Evolutionary conservation across 2,888 invertebrate genomes (phyloP).

Genomic region (Lobophora halterata): DNA sequence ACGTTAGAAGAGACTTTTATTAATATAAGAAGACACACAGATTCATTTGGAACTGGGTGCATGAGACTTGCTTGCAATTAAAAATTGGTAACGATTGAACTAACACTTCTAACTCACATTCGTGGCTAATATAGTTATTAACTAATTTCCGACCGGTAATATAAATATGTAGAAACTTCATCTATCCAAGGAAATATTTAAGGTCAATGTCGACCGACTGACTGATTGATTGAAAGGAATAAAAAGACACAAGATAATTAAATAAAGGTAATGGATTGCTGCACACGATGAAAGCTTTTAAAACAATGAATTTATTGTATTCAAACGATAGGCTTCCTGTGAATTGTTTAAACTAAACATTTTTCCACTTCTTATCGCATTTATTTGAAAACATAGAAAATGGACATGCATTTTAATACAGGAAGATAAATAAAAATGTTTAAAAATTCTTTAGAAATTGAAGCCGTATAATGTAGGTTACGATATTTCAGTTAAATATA

Average conservation of each 20-base stretch:
- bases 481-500: conserved; percentile 53
- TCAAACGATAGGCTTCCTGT: conserved; percentile 24
- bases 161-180: no score
- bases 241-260: no score
- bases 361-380: conserved; percentile 23
- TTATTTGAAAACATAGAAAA: no score
- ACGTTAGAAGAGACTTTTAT: conserved; percentile 24
- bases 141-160: no score
- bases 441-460: conserved; percentile 8
- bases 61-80: conserved; percentile 37
- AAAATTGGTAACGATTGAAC: conserved; percentile 8
- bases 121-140: conserved; percentile 13
- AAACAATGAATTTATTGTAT: conserved; percentile 25
- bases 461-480: conserved; percentile 39
- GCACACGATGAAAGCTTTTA: conserved; percentile 19
- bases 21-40: conserved; percentile 71
- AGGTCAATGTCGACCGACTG: no score
- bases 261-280: conserved; percentile 28
- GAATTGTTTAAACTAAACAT: conserved; percentile 28
- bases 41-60: conserved; percentile 65
- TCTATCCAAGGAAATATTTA: no score
- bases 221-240: no score
- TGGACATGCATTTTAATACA: no score
- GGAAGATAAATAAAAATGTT: not conserved
- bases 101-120: conserved; percentile 14